These are phyloP conservation scores for Tauraco erythrolophus DNA, from an alignment of 2,113 vertebrate genomes.

Conservation along the genomic window DNA sequence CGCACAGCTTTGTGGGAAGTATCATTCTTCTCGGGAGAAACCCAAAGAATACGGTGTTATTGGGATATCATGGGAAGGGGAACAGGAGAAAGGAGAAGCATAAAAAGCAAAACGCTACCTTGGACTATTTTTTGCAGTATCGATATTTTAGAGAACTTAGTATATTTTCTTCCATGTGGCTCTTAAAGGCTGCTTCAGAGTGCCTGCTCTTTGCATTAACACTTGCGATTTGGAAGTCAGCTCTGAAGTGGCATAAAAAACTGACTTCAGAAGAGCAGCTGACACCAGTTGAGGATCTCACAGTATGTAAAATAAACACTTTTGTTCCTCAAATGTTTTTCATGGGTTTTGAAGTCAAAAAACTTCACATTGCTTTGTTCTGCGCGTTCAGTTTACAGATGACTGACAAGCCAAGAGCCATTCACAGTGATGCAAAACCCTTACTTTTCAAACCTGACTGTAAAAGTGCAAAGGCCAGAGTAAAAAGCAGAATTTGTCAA, in stretches of 20 bases:
- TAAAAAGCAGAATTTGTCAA: neutral
- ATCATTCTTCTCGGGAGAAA: neutral
- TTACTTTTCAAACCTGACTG: neutral
- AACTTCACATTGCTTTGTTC: neutral
- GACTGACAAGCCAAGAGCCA: neutral
- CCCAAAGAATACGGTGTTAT: rapidly evolving
- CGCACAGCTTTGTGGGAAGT: neutral
- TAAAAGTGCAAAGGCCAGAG: neutral
- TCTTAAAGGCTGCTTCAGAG: neutral
- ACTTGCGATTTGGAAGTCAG: rapidly evolving
- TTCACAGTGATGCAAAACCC: neutral
- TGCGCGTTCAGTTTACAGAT: neutral
- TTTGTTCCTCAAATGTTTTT: neutral
- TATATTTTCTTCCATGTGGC: neutral
- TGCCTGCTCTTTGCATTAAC: neutral
- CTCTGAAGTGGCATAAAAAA: neutral
- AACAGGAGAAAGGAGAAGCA: neutral
- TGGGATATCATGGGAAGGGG: neutral
- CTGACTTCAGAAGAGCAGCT: neutral
- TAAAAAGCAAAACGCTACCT: neutral
- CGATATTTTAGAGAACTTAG: neutral
- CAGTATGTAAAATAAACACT: neutral
- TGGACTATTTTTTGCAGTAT: neutral
- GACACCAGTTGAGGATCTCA: neutral
- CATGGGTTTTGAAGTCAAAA: neutral